These are phyloP conservation scores for Apis florea DNA, from an alignment of 1,140 invertebrate genomes.

Conservation along the genomic window DNA sequence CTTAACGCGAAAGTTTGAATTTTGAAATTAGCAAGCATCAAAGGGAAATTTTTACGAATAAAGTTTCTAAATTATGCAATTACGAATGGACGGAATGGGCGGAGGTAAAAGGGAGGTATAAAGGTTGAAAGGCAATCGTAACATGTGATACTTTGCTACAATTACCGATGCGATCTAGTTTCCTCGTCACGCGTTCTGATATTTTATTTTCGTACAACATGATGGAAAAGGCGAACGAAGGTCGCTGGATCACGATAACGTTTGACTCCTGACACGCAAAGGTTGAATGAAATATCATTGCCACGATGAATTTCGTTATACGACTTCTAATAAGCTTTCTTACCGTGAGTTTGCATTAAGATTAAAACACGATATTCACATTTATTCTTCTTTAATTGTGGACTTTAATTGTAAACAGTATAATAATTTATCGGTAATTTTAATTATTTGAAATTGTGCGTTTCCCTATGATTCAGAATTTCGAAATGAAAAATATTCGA, in stretches of 20 bases:
- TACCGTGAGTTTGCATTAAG: background rate
- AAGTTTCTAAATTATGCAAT: background rate
- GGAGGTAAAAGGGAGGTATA: background rate
- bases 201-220: conserved; percentile 22
- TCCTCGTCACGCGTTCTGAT: background rate
- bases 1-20: too few relatives aligned
- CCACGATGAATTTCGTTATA: background rate
- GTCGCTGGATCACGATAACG: conserved; percentile 4
- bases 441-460: too few relatives aligned
- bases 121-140: background rate
- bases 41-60: background rate
- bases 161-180: conserved; percentile 8
- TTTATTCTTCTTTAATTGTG: too few relatives aligned
- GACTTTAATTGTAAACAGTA: too few relatives aligned
- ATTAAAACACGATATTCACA: background rate
- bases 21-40: too few relatives aligned
- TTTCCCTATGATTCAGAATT: too few relatives aligned
- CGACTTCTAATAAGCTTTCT: too few relatives aligned
- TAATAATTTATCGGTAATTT: too few relatives aligned
- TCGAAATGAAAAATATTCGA: too few relatives aligned
- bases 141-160: background rate
- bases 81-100: background rate
- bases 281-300: background rate
- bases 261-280: conserved; percentile 11
- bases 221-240: conserved; percentile 9